phyloP scores from a whole-genome alignment of 1,140 invertebrate species.

The Holcopasites calliopsidis region DNA sequence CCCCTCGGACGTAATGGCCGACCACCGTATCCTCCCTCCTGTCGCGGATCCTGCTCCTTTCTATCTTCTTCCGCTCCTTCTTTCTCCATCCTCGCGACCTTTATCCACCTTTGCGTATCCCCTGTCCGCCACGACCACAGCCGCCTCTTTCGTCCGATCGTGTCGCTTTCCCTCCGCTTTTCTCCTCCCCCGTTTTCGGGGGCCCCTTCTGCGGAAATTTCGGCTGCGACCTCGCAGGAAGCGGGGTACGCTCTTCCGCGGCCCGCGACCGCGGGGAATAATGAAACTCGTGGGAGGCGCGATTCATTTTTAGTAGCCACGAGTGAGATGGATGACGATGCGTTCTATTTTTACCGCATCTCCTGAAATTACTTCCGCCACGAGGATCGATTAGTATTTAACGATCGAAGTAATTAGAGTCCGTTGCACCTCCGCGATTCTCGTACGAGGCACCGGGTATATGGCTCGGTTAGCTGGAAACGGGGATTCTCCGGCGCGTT shows the following conservation, averaged over 20 bases:
- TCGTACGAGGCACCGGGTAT: conserved; percentile 4
- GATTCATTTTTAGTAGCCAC: background rate
- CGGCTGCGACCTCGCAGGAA: too few relatives aligned
- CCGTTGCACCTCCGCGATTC: background rate
- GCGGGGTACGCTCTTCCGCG: too few relatives aligned
- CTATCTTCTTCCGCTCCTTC: conserved; percentile 21
- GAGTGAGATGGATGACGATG: background rate
- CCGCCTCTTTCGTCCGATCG: conserved; percentile 15
- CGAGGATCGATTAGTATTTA: conserved; percentile 27
- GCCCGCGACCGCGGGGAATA: too few relatives aligned
- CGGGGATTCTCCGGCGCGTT: conserved; percentile 28
- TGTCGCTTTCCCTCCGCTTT: background rate
- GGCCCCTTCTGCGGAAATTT: too few relatives aligned
- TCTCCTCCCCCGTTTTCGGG: background rate
- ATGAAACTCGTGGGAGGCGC: background rate
- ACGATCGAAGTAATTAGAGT: conserved; percentile 26
- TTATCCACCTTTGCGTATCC: conserved; percentile 67
- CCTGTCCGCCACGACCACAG: conserved; percentile 24
- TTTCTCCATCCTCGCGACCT: conserved; percentile 31
- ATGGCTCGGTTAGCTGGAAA: conserved; percentile 29
- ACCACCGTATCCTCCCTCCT: conserved; percentile 71
- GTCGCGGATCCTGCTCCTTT: conserved; percentile 28
- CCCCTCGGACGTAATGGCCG: conserved; percentile 76
- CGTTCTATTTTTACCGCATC: background rate
- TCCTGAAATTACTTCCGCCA: background rate